Percentiles rank a stretch among this genome's conserved stretches.
These are phyloP conservation scores for Corythornis cristatus DNA, from an alignment of 2,113 vertebrate species.

Conservation along the genomic window DNA sequence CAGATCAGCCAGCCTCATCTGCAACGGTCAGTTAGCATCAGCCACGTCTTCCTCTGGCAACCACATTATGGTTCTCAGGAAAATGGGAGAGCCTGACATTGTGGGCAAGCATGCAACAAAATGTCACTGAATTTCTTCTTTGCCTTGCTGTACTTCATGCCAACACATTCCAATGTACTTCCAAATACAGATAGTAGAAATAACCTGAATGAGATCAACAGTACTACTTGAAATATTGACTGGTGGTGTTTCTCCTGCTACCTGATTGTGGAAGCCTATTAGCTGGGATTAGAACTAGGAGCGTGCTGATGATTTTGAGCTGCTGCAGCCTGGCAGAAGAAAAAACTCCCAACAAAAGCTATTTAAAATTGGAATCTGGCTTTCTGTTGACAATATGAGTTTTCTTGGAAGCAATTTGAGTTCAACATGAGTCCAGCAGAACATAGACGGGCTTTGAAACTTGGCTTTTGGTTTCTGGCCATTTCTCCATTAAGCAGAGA, in stretches of 20 bases:
- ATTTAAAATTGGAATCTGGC: not conserved
- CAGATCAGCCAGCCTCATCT: not conserved
- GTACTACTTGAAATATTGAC: not conserved
- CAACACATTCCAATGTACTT: not conserved
- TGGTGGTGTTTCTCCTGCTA: not conserved
- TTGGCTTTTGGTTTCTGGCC: not conserved
- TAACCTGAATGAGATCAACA: not conserved
- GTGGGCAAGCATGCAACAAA: not conserved
- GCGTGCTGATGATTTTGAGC: not conserved
- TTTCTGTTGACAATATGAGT: not conserved
- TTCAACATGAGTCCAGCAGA: slow-evolving; percentile 1
- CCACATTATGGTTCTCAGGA: accelerated
- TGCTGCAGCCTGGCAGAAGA: not conserved
- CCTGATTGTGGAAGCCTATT: not conserved
- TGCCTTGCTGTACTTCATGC: not conserved
- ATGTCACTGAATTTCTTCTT: not conserved
- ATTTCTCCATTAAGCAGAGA: slow-evolving; percentile 3
- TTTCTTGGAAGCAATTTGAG: not conserved
- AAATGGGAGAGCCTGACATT: not conserved
- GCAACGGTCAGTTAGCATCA: not conserved
- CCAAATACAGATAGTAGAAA: not conserved
- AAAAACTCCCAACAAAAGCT: not conserved
- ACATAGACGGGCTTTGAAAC: slow-evolving; percentile 26
- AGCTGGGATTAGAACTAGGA: not conserved
- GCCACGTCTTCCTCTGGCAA: not conserved